Evolutionary conservation across 2,888 invertebrate genomes (phyloP), one percentile per base, ranked within the genome.

Genomic region (Lottia gigantea): DNA sequence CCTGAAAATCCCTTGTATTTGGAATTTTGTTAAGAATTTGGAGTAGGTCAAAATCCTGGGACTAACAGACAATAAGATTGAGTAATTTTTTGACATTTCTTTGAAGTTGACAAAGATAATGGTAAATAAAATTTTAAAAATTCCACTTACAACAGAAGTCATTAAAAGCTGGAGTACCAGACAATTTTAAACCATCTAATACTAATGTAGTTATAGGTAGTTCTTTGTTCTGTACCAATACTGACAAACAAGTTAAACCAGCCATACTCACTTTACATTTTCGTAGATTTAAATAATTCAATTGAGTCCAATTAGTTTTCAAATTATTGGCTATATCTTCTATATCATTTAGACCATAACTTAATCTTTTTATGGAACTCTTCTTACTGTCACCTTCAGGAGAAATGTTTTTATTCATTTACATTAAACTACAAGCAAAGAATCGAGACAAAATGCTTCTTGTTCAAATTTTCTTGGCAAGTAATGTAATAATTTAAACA

Each of bases 151-250:
- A 80, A 61, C 78, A 64, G 19, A 83, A 47, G 19, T 66, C 64
- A 61, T 80, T 72, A 23, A 85, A 61, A 40, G 75, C 77, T 62
- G 75, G 70, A 15, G 80, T 83, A 11, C 76, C 76, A 8, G 84
- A 75, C 25, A 85, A 69, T 66, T 84, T 85, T 31, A 83, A 69
- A 4, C 82, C 82, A 75, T 85, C 84, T 19, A 85, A 70, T 8
- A 83, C 77, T 49, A 82, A 71, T 26, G 80, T 78, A 0, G 73
- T 70, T 16, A 80, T 46, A 25, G 61, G 45, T 55, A 66, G 25
- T 11, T 31, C 63, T 16, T 16, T 49, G 12, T 64, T 62, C 15
- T 66, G 46, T 26, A 62, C 46, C 16, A 75, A 26, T 3, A 72
- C 71, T 2, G 76, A 71, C 6, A 78, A 46, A 45, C 62, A 64